Evolutionary conservation across 2,113 vertebrate genomes (phyloP).

Genomic region (Periophthalmus modestus): DNA sequence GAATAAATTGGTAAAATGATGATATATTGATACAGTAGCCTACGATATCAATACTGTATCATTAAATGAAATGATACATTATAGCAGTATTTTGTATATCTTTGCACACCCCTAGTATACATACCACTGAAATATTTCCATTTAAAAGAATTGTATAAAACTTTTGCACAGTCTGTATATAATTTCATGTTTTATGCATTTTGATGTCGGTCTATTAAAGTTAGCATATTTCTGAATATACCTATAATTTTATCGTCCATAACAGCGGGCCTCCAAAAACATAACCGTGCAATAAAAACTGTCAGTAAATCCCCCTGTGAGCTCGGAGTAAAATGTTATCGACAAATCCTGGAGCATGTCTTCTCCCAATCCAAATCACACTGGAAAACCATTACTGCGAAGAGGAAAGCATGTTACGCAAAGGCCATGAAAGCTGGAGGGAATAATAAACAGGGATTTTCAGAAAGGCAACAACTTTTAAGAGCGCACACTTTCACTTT

Average conservation of each 20-base stretch:
- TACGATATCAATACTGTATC: no score
- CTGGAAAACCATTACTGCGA: slow-evolving; percentile 36
- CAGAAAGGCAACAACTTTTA: slow-evolving; percentile 38
- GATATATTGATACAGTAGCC: no score
- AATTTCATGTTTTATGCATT: not conserved
- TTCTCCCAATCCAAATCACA: slow-evolving; percentile 46
- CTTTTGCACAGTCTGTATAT: not conserved
- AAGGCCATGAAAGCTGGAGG: slow-evolving; percentile 15
- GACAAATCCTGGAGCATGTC: slow-evolving; percentile 43
- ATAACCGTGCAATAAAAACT: slow-evolving; percentile 45
- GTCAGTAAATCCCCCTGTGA: slow-evolving; percentile 36
- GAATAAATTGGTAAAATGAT: no score
- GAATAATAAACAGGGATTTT: slow-evolving; percentile 9
- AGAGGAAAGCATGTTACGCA: slow-evolving; percentile 11
- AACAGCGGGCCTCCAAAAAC: slow-evolving; percentile 46
- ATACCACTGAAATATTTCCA: not conserved
- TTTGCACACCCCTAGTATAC: no score
- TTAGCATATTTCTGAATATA: slow-evolving; percentile 27
- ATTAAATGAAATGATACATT: no score
- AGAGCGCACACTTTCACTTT: slow-evolving; percentile 34
- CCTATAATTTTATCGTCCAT: slow-evolving; percentile 43
- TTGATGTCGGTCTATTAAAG: not conserved
- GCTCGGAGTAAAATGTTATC: slow-evolving; percentile 50
- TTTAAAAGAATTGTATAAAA: not conserved
- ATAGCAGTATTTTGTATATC: no score